These are phyloP conservation scores for Xestia rhomboidea DNA, from an alignment of 2,888 invertebrate species.

Conservation along the genomic window DNA sequence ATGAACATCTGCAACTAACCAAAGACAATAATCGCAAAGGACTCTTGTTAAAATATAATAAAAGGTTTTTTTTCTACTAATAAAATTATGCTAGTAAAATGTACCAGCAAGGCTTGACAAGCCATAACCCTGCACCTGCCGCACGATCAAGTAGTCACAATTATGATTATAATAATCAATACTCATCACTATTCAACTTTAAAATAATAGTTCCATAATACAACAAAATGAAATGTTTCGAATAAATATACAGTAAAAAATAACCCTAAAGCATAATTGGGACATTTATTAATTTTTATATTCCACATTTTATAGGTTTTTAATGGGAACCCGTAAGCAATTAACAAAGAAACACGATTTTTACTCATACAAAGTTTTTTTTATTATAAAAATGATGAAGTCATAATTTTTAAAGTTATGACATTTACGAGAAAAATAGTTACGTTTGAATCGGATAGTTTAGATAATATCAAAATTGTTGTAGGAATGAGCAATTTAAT, in stretches of 20 bases:
- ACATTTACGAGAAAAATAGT: conserved; percentile 60
- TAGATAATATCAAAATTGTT: conserved; percentile 53
- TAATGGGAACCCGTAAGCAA: conserved; percentile 64
- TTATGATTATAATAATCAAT: conserved; percentile 51
- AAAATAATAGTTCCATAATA: conserved; percentile 37
- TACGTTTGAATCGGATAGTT: conserved; percentile 44
- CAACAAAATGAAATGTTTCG: conserved; percentile 21
- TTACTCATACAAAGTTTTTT: conserved; percentile 31
- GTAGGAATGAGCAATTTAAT: conserved; percentile 16
- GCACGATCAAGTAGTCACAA: conserved; percentile 10
- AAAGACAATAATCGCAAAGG: not conserved
- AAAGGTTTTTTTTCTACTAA: not conserved
- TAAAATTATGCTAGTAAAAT: conserved; percentile 17
- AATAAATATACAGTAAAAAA: conserved; percentile 18
- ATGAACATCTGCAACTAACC: conserved; percentile 7
- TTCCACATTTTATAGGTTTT: conserved; percentile 67
- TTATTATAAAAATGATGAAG: conserved; percentile 43
- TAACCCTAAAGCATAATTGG: conserved; percentile 44
- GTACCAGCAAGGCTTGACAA: conserved; percentile 30
- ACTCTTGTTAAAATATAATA: conserved; percentile 7
- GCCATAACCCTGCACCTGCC: conserved; percentile 60
- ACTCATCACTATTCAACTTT: conserved; percentile 33
- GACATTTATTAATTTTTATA: conserved; percentile 65
- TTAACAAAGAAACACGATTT: conserved; percentile 60
- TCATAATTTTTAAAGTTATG: conserved; percentile 58